Conservation (phyloP, 2,113 vertebrate species). For the Nerophis lumbriciformis region DNA sequence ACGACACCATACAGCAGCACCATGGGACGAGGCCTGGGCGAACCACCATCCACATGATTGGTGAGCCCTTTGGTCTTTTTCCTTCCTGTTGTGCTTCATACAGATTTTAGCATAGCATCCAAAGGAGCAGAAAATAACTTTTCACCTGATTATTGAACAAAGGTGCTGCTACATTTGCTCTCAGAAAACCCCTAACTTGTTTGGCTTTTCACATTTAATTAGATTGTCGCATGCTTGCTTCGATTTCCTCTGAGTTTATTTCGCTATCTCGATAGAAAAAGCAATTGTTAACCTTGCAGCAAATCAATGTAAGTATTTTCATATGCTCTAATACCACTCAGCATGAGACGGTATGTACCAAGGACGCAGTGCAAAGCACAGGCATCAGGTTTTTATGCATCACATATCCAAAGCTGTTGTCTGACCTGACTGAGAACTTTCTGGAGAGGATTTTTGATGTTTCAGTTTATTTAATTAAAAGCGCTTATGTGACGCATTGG, state of each 20-base stretch:
- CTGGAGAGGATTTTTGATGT: neutral
- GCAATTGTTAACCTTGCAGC: neutral
- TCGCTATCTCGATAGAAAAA: conserved; percentile 12
- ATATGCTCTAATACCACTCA: neutral
- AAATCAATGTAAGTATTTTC: neutral
- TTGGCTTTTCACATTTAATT: conserved; percentile 24
- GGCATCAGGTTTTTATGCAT: neutral
- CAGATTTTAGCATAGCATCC: neutral
- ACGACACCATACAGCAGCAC: conserved; percentile 87
- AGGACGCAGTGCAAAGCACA: neutral
- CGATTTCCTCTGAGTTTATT: conserved; percentile 11
- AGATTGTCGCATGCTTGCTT: conserved; percentile 17
- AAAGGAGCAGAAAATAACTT: neutral
- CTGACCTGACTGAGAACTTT: neutral
- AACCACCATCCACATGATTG: conserved; percentile 70
- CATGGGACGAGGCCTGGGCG: conserved; percentile 88
- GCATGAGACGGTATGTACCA: neutral
- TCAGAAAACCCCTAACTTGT: neutral
- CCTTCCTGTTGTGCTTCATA: neutral
- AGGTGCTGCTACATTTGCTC: neutral
- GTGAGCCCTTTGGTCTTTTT: conserved; percentile 42
- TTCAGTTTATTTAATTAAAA: no score
- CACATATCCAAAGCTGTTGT: neutral
- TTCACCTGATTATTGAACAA: conserved; percentile 11
- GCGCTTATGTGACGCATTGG: no score